Evolutionary conservation across 2,888 invertebrate species (phyloP).

Genomic region (Tiliacea citrago): DNA sequence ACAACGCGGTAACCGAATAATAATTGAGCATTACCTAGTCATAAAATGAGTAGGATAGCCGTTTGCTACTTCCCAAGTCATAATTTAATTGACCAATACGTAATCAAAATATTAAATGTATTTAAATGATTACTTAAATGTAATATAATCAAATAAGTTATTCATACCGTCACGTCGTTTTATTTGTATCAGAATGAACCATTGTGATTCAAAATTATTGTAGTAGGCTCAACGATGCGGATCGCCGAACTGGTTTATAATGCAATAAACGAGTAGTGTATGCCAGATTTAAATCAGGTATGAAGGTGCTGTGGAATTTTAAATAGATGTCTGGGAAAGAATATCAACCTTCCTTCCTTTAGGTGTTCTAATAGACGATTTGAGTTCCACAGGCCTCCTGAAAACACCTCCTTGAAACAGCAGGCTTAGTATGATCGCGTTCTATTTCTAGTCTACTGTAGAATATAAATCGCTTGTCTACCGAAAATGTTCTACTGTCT

Average conservation of each 20-base stretch:
- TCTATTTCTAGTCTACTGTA: too few relatives aligned
- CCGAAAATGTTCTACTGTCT: too few relatives aligned
- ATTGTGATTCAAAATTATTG: constrained; percentile 40
- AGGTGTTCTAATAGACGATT: neutral
- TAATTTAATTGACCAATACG: constrained; percentile 9
- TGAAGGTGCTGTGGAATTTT: constrained; percentile 22
- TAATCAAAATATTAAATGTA: constrained; percentile 36
- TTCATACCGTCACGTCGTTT: constrained; percentile 28
- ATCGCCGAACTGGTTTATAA: constrained; percentile 44
- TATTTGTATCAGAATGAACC: constrained; percentile 30
- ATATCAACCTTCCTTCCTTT: neutral
- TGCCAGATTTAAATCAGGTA: constrained; percentile 34
- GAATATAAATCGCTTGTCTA: too few relatives aligned
- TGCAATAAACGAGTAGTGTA: constrained; percentile 27
- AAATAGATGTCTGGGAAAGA: constrained; percentile 33
- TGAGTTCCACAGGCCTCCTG: neutral
- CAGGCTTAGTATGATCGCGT: too few relatives aligned
- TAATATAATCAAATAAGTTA: constrained; percentile 50
- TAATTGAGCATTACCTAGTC: neutral
- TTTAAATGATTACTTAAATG: constrained; percentile 38
- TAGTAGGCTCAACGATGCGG: constrained; percentile 26
- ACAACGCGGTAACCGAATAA: neutral
- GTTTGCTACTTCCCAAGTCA: neutral
- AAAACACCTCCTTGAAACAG: too few relatives aligned
- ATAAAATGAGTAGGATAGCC: neutral